These are phyloP conservation scores for Chlorodrepanis virens DNA, from an alignment of 2,113 vertebrate species.

Conservation along the genomic window DNA sequence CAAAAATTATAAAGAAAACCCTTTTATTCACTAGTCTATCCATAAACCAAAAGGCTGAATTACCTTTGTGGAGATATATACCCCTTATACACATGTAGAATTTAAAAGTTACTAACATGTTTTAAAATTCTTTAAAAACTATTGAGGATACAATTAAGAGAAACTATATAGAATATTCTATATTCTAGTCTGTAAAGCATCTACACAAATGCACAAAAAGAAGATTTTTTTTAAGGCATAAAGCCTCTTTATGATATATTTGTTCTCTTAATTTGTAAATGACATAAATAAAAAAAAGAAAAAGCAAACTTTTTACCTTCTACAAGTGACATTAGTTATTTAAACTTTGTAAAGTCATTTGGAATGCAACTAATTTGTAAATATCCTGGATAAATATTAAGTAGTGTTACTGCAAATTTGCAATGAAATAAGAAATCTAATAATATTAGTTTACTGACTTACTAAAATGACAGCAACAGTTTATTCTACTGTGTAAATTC, in stretches of 20 bases:
- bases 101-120: neutral
- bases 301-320: neutral
- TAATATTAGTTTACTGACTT: neutral
- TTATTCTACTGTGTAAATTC: neutral
- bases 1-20: neutral
- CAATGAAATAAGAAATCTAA: neutral
- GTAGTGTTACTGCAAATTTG: neutral
- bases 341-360: neutral
- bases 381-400: neutral
- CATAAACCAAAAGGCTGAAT: neutral
- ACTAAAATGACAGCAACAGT: neutral
- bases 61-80: neutral
- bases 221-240: neutral
- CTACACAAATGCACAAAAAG: neutral
- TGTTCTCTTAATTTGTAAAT: neutral
- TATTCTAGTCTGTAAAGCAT: neutral
- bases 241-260: neutral
- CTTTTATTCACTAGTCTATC: neutral
- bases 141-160: neutral
- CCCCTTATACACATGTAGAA: accelerated
- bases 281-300: neutral
- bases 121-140: neutral
- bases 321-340: neutral
- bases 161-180: neutral
- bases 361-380: neutral